These are phyloP conservation scores for Ceratosolen fusciceps DNA, from an alignment of 1,140 invertebrate genomes.

Conservation along the genomic window DNA sequence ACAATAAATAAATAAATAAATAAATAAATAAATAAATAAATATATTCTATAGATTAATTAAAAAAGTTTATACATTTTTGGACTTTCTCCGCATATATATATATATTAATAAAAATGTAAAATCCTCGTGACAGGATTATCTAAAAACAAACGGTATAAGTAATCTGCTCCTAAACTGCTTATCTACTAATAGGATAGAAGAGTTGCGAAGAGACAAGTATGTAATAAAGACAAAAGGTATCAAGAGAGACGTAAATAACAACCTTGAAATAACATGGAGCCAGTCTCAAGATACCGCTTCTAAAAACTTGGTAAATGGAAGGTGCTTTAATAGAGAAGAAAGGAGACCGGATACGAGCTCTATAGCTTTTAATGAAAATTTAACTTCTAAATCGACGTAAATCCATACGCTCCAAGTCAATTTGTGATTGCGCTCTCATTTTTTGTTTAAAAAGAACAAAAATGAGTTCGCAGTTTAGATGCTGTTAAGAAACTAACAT, in stretches of 20 bases:
- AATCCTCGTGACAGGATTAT: background rate
- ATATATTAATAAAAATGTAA: too few species aligned
- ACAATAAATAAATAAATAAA: too few species aligned
- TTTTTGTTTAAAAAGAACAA: background rate
- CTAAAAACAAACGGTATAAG: background rate
- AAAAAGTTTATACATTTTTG: too few species aligned
- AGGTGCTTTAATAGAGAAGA: background rate
- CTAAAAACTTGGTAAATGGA: background rate
- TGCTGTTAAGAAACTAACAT: background rate
- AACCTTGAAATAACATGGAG: background rate
- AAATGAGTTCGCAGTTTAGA: too few species aligned
- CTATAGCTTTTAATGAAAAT: background rate
- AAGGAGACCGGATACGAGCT: background rate
- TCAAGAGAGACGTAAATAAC: background rate
- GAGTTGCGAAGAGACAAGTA: background rate
- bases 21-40: too few species aligned
- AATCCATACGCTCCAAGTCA: background rate
- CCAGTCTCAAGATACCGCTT: background rate
- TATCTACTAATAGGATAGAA: background rate
- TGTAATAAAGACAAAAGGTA: background rate
- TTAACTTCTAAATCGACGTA: background rate
- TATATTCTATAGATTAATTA: too few species aligned
- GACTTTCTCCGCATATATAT: too few species aligned
- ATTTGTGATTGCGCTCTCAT: background rate
- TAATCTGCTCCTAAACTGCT: background rate